Conservation (phyloP, 2,113 vertebrate species). For the Andinoacara biseriatus region DNA sequence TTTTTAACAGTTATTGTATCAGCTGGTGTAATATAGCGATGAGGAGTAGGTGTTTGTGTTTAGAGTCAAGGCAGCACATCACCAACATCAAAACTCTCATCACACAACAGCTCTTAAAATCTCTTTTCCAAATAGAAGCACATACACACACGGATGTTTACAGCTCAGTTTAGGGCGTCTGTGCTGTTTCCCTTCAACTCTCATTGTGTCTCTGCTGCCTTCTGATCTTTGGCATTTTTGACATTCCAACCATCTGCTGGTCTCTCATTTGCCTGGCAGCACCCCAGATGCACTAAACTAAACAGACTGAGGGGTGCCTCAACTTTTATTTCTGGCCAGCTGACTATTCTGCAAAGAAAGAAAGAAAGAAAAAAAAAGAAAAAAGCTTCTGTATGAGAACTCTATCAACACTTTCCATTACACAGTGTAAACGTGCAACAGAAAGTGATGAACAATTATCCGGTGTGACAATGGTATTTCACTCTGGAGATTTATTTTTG, state of each 20-base stretch:
- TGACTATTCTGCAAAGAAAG: neutral
- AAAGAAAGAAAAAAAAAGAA: neutral
- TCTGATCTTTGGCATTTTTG: constrained; percentile 73
- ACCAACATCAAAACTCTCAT: constrained; percentile 3
- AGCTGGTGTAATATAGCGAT: neutral
- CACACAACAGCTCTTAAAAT: constrained; percentile 32
- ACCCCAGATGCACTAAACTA: constrained; percentile 37
- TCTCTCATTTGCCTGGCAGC: constrained; percentile 68
- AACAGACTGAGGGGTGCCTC: constrained; percentile 30
- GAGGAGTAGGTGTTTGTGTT: neutral
- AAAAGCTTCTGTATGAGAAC: neutral
- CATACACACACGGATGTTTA: constrained; percentile 57
- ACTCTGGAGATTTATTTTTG: constrained; percentile 11
- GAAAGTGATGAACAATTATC: constrained; percentile 26
- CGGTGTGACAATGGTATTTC: neutral
- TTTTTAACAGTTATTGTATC: neutral
- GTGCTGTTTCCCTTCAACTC: constrained; percentile 59
- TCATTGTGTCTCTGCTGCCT: constrained; percentile 59
- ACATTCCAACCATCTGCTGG: constrained; percentile 75
- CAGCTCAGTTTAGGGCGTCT: constrained; percentile 37
- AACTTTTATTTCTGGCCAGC: constrained; percentile 30
- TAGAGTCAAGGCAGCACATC: constrained; percentile 19
- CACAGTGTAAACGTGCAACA: neutral
- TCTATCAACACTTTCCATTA: constrained; percentile 28
- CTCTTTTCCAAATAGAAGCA: constrained; percentile 11